phyloP scores from a whole-genome alignment of 2,113 vertebrate genomes.

The Pica pica region DNA sequence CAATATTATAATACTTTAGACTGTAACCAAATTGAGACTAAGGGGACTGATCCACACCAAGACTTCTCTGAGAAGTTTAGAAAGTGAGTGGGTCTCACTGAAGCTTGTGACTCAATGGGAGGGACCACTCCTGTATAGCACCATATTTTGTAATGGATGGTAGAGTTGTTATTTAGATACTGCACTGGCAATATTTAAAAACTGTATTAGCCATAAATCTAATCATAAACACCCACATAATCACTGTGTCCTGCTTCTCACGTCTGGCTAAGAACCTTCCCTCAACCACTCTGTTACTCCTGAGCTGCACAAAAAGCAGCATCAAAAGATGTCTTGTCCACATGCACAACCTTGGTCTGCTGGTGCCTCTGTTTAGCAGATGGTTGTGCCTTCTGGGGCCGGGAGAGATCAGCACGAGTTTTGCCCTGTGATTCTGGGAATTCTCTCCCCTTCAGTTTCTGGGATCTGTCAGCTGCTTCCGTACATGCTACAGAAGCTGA shows the following conservation, averaged over 20 bases:
- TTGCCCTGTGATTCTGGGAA: not conserved
- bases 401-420: not conserved
- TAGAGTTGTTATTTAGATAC: not conserved
- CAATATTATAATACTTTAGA: not conserved
- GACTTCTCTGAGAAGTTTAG: not conserved
- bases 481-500: not conserved
- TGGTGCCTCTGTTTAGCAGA: not conserved
- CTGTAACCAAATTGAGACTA: not conserved
- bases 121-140: no score
- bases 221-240: not conserved
- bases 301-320: not conserved
- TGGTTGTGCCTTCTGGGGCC: not conserved
- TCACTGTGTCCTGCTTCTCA: not conserved
- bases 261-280: not conserved
- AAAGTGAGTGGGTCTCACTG: not conserved
- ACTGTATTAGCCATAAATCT: not conserved
- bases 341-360: rapidly evolving
- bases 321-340: not conserved
- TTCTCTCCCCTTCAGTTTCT: not conserved
- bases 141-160: not conserved
- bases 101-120: not conserved
- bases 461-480: not conserved
- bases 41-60: not conserved
- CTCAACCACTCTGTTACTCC: not conserved
- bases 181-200: not conserved